Evolutionary conservation across 2,888 invertebrate species (phyloP), one percentile per base, ranked within the genome.

Genomic region (Allolobophora icterica): DNA sequence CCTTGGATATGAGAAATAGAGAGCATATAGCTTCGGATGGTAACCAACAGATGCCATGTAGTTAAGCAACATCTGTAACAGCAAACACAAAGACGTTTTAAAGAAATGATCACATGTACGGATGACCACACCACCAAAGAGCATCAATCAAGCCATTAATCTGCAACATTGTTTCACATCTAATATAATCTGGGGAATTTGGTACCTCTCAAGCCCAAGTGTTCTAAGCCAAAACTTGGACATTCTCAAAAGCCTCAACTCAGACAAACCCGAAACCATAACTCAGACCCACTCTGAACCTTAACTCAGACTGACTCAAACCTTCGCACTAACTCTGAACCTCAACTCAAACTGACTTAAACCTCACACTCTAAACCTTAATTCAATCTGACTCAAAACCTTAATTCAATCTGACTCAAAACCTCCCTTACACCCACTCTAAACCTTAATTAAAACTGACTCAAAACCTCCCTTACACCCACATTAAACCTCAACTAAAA

Each of bases 1-100:
- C 15, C 87, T 17, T 35, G 87, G 87, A 87, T 87, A 87, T 17
- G 87, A 87, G 87, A 87, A 38, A 38, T 87, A 87, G 34, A 87
- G 87, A 38, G 34, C 34, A 33, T 87, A 87, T 8, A 87, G 6
- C 21, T 87, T 87, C 38, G 87, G 87, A 35, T 87, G 87, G 38
- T 87, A 87, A 24, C 87, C 87, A 38, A 87, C 24, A 35, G 87
- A 35, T 21, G 87, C 87, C 87, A 87, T 87, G 19, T 35, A 87
- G 87, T 87, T 87, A 24, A 87, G 34, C 34, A 87, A 34, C 30
- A 87, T 13, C 87, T 87, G 8, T 8, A 52, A 87, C 35, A 87
- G 34, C 71, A 71, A 87, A 35, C 35, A 35, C 21, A 35, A 33
- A 34, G 87, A 87, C 4, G n/a, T 3, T 71, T 30, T 71, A 87